Base-by-base conservation (phyloP, 2,888 invertebrate genomes). In the Ormyrus rosae region DNA sequence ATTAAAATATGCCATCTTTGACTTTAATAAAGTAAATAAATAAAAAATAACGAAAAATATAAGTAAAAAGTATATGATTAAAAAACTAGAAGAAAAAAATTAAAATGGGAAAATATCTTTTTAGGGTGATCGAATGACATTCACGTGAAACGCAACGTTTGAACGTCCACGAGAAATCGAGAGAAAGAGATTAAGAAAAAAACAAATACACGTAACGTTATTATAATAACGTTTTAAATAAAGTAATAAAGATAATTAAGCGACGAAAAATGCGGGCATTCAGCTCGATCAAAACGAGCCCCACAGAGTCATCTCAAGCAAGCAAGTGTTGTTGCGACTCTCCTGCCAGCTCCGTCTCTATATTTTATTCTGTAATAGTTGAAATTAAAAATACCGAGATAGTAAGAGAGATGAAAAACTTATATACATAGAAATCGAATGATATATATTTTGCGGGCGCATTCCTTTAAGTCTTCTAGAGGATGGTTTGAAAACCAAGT, bases 41-140 rank as follows among this genome's bases (percentile, higher is more conserved):
- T 64, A 69, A 73, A 58, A 77, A 83, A 65, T 45, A 72, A 73
- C 82, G 64, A 46, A 51, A 75, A 64, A 80, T 68, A 78, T 58
- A 55, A 46, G 75, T 45, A 70, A 13, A 45, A 76, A 53, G 45
- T 68, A 69, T 53, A 61, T 55, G 2, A 45, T 58, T n/a, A 6
- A 74, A 64, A 64, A 55, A 46, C 45, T 6, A 56, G 34, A 72
- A 70, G 8, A 76, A 61, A 78, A 73, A 61, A 80, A 82, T 69
- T 79, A 74, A 82, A 80, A 78, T 68, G 69, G 78, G 82, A 67
- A 78, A 80, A 53, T 82, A 34, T 82, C 76, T 82, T 82, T 82
- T 78, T 82, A 82, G 82, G 82, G 78, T 82, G 82, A 82, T 80
- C 82, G 80, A 80, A 80, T 81, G 73, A 82, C 80, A 61, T 80